A percentile compares a stretch with the other conserved stretches of the same genome.
Evolutionary conservation across 1,140 invertebrate species (phyloP).

Genomic region (Drosophila biarmipes): DNA sequence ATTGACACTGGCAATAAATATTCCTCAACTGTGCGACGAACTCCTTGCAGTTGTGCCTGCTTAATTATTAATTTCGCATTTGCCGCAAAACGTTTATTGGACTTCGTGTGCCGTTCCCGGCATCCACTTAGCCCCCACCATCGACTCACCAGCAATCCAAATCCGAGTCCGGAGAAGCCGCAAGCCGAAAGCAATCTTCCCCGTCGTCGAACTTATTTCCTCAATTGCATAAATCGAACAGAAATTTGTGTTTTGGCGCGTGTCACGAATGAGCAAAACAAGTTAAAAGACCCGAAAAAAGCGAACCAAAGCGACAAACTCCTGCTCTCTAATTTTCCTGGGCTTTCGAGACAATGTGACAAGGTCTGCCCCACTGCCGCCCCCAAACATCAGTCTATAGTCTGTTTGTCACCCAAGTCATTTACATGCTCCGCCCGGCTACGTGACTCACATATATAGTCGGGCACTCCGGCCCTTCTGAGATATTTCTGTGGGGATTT

Average conservation of each 20-base stretch:
- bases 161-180: slow-evolving; percentile 21
- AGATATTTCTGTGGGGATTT: slow-evolving; percentile 54
- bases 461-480: slow-evolving; percentile 17
- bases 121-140: slow-evolving; percentile 10
- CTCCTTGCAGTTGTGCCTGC: slow-evolving; percentile 40
- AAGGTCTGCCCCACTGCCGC: slow-evolving; percentile 50
- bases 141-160: slow-evolving; percentile 16
- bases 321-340: slow-evolving; percentile 35
- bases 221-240: slow-evolving; percentile 82
- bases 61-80: slow-evolving; percentile 83
- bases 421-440: slow-evolving; percentile 75
- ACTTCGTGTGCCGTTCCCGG: slow-evolving; percentile 19
- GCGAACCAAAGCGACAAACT: slow-evolving; percentile 43
- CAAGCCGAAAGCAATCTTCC: slow-evolving; percentile 48
- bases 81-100: slow-evolving; percentile 78
- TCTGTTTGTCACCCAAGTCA: slow-evolving; percentile 82
- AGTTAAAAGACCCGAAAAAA: slow-evolving; percentile 39
- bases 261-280: slow-evolving; percentile 75
- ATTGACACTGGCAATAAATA: slow-evolving; percentile 64
- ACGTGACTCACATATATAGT: slow-evolving; percentile 78
- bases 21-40: slow-evolving; percentile 11
- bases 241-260: slow-evolving; percentile 80
- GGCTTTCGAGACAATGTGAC: slow-evolving; percentile 75
- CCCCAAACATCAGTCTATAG: slow-evolving; percentile 45
- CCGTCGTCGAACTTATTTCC: slow-evolving; percentile 67